Percentiles rank a stretch among this genome's conserved stretches.
Conservation (phyloP, 2,888 invertebrate genomes). For the Achlya flavicornis region DNA sequence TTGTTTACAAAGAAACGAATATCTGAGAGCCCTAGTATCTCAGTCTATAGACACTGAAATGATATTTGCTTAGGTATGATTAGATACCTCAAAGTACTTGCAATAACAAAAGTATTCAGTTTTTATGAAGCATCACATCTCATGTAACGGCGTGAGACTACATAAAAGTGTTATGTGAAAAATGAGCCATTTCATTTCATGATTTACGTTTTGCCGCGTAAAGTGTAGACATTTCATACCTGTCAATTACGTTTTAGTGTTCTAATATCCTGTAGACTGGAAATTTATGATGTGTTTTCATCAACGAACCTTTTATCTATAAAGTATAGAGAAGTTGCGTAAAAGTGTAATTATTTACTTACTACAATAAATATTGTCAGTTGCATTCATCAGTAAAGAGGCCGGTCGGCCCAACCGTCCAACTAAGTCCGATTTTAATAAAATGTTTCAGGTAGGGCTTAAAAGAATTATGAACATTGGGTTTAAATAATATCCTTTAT, state of each 20-base stretch:
- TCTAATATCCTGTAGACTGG: neutral
- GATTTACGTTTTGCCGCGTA: neutral
- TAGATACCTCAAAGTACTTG: conserved; percentile 2
- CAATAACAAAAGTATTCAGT: neutral
- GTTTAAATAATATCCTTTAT: no score
- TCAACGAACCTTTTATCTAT: neutral
- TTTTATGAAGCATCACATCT: neutral
- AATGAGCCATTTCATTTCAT: conserved; percentile 7
- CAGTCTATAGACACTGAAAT: no score
- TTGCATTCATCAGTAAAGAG: neutral
- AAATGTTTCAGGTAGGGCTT: no score
- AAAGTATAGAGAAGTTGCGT: neutral
- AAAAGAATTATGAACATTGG: no score
- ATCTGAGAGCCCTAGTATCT: no score
- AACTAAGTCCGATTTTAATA: no score
- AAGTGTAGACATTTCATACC: neutral
- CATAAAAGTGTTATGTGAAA: conserved; percentile 6
- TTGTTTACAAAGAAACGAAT: no score
- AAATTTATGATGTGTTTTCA: neutral
- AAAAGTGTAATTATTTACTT: neutral
- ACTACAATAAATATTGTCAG: neutral
- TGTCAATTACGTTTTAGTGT: conserved; percentile 4
- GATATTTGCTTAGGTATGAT: no score
- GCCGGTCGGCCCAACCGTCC: no score
- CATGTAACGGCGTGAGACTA: neutral